phyloP scores from a whole-genome alignment of 2,113 vertebrate species.

The Tetraodon nigroviridis region DNA sequence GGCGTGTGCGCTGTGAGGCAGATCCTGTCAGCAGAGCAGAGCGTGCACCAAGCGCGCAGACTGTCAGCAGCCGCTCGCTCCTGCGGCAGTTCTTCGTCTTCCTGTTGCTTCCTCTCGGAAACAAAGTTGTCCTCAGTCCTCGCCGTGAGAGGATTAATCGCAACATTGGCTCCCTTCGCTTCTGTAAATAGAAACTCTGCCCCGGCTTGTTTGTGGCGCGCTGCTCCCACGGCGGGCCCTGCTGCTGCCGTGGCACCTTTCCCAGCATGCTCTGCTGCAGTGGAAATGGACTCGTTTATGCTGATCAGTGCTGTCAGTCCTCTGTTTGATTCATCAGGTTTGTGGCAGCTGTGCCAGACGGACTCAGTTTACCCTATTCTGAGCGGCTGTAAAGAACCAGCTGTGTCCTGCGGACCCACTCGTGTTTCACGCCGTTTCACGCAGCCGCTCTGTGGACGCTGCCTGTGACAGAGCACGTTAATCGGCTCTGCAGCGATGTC shows the following conservation, averaged over 20 bases:
- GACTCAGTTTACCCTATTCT: conserved; percentile 15
- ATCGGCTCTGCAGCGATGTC: conserved; percentile 46
- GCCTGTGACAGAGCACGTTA: conserved; percentile 28
- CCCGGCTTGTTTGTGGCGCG: background rate
- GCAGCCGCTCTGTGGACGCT: conserved; percentile 5
- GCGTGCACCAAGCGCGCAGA: too few species aligned
- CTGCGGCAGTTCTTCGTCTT: background rate
- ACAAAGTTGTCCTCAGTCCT: background rate
- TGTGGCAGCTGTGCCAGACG: conserved; percentile 35
- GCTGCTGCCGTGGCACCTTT: background rate
- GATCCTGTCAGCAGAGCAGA: too few species aligned
- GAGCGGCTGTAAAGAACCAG: conserved; percentile 26
- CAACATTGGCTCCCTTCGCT: background rate
- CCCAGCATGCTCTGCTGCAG: too few species aligned
- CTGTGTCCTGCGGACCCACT: conserved; percentile 43
- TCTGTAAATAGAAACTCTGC: background rate
- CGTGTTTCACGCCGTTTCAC: conserved; percentile 45
- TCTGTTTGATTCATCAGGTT: conserved; percentile 11
- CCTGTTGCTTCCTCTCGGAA: background rate
- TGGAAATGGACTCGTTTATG: background rate
- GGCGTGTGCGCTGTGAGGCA: too few species aligned
- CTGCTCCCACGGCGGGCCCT: too few species aligned
- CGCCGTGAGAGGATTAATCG: background rate
- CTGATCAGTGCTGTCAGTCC: conserved; percentile 4
- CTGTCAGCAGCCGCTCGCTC: background rate